These are phyloP conservation scores for Pandemis cinnamomeana DNA, from an alignment of 2,888 invertebrate species.

Conservation along the genomic window DNA sequence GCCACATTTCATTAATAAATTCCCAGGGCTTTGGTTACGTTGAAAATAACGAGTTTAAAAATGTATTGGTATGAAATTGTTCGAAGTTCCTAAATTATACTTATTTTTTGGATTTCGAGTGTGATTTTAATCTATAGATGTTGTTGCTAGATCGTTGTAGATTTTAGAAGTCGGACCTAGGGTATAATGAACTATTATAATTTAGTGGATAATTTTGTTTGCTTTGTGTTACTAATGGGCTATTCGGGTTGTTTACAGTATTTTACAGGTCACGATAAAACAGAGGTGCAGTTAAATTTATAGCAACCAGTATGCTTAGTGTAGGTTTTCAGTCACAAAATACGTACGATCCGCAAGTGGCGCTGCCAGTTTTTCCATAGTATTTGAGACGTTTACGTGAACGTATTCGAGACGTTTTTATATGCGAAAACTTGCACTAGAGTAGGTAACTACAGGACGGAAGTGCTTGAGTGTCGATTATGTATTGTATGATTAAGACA, in stretches of 20 bases:
- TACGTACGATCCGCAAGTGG: no score
- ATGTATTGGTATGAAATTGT: background rate
- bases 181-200: slow-evolving; percentile 23
- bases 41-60: no score
- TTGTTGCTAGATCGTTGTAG: slow-evolving; percentile 50
- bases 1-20: no score
- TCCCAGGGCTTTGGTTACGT: no score
- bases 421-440: no score
- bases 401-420: no score
- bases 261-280: slow-evolving; percentile 27
- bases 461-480: no score
- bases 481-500: no score
- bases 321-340: no score
- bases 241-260: slow-evolving; percentile 32
- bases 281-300: background rate
- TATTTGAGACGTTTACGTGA: no score
- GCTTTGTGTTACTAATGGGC: slow-evolving; percentile 11
- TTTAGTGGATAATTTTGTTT: slow-evolving; percentile 8
- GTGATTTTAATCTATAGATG: slow-evolving; percentile 44
- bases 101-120: slow-evolving; percentile 18
- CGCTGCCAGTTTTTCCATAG: no score
- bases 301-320: background rate
- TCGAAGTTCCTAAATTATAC: background rate
- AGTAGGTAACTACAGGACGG: no score
- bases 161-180: slow-evolving; percentile 48